These are phyloP conservation scores for Torymus texanus DNA, from an alignment of 2,888 invertebrate species.

Conservation along the genomic window DNA sequence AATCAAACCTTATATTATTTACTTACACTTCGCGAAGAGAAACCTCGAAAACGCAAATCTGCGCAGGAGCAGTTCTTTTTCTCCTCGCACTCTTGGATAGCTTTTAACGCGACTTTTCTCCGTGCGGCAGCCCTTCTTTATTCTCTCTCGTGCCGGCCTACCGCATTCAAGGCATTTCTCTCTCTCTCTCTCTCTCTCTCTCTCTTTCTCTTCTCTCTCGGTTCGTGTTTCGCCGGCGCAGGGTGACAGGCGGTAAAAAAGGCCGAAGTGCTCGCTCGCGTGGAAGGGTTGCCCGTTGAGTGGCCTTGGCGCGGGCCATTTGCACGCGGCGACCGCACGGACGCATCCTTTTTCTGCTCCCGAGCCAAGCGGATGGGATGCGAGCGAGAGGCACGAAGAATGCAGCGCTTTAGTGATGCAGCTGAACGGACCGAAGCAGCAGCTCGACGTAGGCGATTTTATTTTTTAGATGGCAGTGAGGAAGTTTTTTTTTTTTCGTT, in stretches of 20 bases:
- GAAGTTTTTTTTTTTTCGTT: too few species aligned
- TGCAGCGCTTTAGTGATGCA: too few species aligned
- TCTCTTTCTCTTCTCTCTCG: background rate
- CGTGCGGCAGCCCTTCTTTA: background rate
- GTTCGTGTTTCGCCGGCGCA: slow-evolving; percentile 14
- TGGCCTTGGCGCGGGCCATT: slow-evolving; percentile 58
- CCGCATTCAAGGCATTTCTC: slow-evolving; percentile 44
- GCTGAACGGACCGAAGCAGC: too few species aligned
- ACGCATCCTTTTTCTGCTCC: slow-evolving; percentile 33
- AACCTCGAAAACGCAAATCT: too few species aligned
- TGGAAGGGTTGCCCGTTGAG: slow-evolving; percentile 57
- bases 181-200: slow-evolving; percentile 35
- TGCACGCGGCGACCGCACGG: slow-evolving; percentile 38
- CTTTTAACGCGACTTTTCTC: slow-evolving; percentile 11
- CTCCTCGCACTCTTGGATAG: too few species aligned
- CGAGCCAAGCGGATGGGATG: background rate
- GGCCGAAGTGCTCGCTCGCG: slow-evolving; percentile 6
- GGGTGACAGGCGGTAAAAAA: slow-evolving; percentile 58
- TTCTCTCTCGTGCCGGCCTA: slow-evolving; percentile 15
- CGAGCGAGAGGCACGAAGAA: background rate
- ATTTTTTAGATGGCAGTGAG: too few species aligned
- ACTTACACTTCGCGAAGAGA: too few species aligned
- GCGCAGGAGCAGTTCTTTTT: too few species aligned
- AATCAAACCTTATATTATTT: slow-evolving; percentile 12
- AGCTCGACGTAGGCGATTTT: too few species aligned